phyloP scores from a whole-genome alignment of 2,888 invertebrate genomes.

The Sicus ferrugineus region DNA sequence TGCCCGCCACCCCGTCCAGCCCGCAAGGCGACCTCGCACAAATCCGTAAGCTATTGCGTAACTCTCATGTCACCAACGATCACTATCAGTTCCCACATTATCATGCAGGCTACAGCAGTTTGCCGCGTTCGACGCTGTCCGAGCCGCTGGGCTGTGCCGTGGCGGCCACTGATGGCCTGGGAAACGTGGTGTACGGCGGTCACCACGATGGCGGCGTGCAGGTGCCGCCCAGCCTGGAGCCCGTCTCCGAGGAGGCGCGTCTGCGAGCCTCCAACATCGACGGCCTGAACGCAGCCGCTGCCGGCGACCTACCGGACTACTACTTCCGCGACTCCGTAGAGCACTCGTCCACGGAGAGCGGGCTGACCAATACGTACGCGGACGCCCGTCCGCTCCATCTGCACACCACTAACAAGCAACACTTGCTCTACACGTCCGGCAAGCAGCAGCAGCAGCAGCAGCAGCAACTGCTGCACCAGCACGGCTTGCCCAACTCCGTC shows the following conservation, averaged over 20 bases:
- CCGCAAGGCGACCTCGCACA: constrained; percentile 70
- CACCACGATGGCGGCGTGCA: constrained; percentile 54
- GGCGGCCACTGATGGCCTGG: constrained; percentile 53
- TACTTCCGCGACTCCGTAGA: constrained; percentile 79
- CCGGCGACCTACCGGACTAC: constrained; percentile 68
- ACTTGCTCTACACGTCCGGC: constrained; percentile 48
- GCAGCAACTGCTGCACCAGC: too few species aligned
- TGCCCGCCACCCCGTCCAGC: constrained; percentile 86
- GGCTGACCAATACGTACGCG: constrained; percentile 64
- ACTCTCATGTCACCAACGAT: constrained; percentile 46
- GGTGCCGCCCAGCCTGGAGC: constrained; percentile 67
- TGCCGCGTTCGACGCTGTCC: constrained; percentile 85
- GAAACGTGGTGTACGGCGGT: constrained; percentile 67
- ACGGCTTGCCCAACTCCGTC: constrained; percentile 50
- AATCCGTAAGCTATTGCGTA: constrained; percentile 65
- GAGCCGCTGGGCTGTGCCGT: constrained; percentile 70
- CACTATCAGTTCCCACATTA: constrained; percentile 48
- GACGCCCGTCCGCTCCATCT: constrained; percentile 48
- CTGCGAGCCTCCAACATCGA: constrained; percentile 58
- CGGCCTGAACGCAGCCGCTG: constrained; percentile 46
- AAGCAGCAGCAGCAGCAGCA: constrained; percentile 46
- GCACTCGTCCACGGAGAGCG: constrained; percentile 80
- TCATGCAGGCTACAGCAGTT: constrained; percentile 79
- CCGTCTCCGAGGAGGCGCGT: constrained; percentile 73
- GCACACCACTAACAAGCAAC: constrained; percentile 48